Evolutionary conservation across 2,113 vertebrate species (phyloP), one percentile per base, ranked within the genome.

Genomic region (Coracopsis vasa): DNA sequence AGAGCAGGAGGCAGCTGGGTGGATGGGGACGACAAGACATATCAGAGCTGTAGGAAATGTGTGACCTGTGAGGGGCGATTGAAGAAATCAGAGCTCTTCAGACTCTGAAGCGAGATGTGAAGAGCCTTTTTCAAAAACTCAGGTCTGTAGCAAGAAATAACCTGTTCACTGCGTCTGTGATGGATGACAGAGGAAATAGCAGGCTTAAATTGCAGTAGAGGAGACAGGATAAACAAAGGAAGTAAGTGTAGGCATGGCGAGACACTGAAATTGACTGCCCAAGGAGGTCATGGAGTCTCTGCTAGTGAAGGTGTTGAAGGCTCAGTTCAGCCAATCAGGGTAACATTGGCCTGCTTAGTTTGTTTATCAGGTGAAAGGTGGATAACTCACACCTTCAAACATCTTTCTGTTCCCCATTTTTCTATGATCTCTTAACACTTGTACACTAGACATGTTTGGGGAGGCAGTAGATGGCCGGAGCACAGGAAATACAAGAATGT

Each of bases 11-110:
- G 3, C 11, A 60, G 29, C 9, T 18, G 15, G 6, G 27, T 3
- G 0, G 64, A 31, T 2, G 2, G 9, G 11, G 10, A 18, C 29
- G 35, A 35, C 14, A n/a, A 51, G 39, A 39, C 2, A 0, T 31
- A 44, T 44, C 19, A 67, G 69, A 89, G 11, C 23, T 67, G 29
- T 33, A 67, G 48, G 24, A n/a, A 79, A 42, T 29, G 10, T 12
- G 28, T 13, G 14, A 27, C 27, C 20, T 54, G 15, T 64, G 84
- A 90, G 29, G 29, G 11, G 7, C 47, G 70, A 9, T 47, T 79
- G 77, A 89, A 85, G 47, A 81, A 83, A 54, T 72, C 35, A 35
- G 50, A 78, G 37, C 10, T 85, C 25, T 78, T 67, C 47, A 53
- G 54, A 35, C 9, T 20, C 65, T 41, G n/a, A 61, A 51, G 16